Evolutionary conservation across 2,113 vertebrate species (phyloP), one percentile per base, ranked within the genome.

Genomic region (Heterotilapia buettikoferi): DNA sequence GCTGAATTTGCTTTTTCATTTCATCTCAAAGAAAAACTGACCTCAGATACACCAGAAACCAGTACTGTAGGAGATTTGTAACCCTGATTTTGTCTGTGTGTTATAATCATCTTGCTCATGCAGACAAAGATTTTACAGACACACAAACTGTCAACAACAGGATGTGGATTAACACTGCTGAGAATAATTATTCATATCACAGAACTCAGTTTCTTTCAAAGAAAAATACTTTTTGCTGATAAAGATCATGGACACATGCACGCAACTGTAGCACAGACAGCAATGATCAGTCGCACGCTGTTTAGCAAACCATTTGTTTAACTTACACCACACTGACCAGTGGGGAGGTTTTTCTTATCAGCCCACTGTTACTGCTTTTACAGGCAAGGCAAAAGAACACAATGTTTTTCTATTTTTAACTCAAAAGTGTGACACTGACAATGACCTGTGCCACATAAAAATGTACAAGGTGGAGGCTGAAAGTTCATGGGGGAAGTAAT

Each of bases 131-230:
- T 31, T 50, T 50, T 78, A 31, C 71, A 78, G 24, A 50, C 24
- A 31, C 16, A 50, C 16, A 78, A 8, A 76, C 43, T 31, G 45
- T 78, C 26, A 50, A 78, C 24, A 78, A 78, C 71, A 78, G 71
- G 71, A 78, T 78, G 71, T 78, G 45, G 71, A 78, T 11, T 50
- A 50, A 31, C 26, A 3, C 71, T 78, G 16, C 71, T 78, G 71
- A 78, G 9, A 31, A 50, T 31, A n/a, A 50, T 78, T 78, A 78
- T 50, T 2, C 18, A 19, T 50, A 78, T 78, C 71, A 78, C 43
- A n/a, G 4, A 50, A 50, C 16, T 16, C 9, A 12, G 16, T 31
- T 50, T 78, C 43, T 78, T 47, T 78, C 24, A 50, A 19, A 50
- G 43, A 78, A 47, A 47, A 50, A 78, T 6, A 26, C 9, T 18